phyloP scores from a whole-genome alignment of 2,888 invertebrate species.

The Caenorhabditis virilis region DNA sequence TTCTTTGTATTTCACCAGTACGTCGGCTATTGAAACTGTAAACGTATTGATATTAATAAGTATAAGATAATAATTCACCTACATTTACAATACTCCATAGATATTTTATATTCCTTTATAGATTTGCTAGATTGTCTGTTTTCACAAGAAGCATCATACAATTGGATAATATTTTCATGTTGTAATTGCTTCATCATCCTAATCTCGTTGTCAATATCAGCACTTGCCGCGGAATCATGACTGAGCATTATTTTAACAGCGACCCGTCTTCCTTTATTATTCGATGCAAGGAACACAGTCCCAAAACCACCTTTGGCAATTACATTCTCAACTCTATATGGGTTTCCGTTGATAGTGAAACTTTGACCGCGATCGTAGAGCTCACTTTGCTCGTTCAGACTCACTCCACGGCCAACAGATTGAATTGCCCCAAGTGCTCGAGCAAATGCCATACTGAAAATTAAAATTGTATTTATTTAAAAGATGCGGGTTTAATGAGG shows the following conservation, averaged over 20 bases:
- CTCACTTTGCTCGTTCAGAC: constrained; percentile 28
- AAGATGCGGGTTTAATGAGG: no score
- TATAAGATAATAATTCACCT: not conserved
- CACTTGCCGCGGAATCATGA: constrained; percentile 28
- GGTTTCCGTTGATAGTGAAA: constrained; percentile 28
- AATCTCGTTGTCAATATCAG: constrained; percentile 36
- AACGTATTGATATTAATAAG: not conserved
- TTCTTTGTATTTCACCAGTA: constrained; percentile 27
- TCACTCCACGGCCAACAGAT: constrained; percentile 32
- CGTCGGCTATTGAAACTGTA: constrained; percentile 36
- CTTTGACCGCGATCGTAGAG: constrained; percentile 37
- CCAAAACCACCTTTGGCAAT: constrained; percentile 40
- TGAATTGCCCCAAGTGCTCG: constrained; percentile 40
- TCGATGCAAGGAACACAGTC: constrained; percentile 29
- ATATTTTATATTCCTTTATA: constrained; percentile 33
- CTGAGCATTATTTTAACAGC: constrained; percentile 34
- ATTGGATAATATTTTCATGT: constrained; percentile 33
- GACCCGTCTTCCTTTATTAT: constrained; percentile 21
- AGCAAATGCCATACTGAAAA: constrained; percentile 40
- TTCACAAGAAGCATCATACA: constrained; percentile 29
- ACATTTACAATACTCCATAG: constrained; percentile 37
- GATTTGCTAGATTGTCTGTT: constrained; percentile 13
- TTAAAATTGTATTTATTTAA: no score
- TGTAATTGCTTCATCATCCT: constrained; percentile 28
- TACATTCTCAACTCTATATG: constrained; percentile 31